phyloP scores from a whole-genome alignment of 2,113 vertebrate species.

The Anolis sagrei region DNA sequence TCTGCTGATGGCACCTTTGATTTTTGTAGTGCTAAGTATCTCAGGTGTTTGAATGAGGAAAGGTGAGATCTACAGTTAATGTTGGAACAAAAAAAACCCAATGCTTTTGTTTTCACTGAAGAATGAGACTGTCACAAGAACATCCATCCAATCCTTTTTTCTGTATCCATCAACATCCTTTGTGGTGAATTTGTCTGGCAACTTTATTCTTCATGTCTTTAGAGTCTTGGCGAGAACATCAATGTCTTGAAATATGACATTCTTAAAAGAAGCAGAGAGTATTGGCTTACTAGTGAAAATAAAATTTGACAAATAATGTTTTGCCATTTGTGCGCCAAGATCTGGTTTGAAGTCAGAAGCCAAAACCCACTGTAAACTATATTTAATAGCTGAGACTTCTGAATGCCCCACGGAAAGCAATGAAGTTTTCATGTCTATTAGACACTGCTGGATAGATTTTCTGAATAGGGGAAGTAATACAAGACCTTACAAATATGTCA shows the following conservation, averaged over 20 bases:
- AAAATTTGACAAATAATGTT: constrained; percentile 28
- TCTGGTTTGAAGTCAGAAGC: constrained; percentile 26
- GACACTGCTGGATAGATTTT: constrained; percentile 24
- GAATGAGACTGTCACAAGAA: neutral
- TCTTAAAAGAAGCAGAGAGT: neutral
- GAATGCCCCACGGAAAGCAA: constrained; percentile 26
- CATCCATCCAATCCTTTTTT: neutral
- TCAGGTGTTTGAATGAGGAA: neutral
- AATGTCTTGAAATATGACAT: constrained; percentile 26
- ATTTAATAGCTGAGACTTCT: constrained; percentile 30
- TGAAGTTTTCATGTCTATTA: constrained; percentile 33
- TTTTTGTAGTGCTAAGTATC: neutral
- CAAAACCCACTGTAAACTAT: constrained; percentile 41
- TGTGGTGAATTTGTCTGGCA: constrained; percentile 15
- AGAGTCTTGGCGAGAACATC: constrained; percentile 13
- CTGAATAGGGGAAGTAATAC: constrained; percentile 31
- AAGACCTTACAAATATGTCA: constrained; percentile 11
- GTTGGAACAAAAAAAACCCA: neutral
- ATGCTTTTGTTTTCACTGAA: too few species aligned
- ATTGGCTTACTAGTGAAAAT: constrained; percentile 31
- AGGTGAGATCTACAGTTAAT: neutral
- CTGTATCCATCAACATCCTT: neutral
- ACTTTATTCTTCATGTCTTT: constrained; percentile 3
- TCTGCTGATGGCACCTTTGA: neutral
- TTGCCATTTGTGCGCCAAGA: constrained; percentile 10